Evolutionary conservation across 2,888 invertebrate species (phyloP).

Genomic region (Sialis lutaria): DNA sequence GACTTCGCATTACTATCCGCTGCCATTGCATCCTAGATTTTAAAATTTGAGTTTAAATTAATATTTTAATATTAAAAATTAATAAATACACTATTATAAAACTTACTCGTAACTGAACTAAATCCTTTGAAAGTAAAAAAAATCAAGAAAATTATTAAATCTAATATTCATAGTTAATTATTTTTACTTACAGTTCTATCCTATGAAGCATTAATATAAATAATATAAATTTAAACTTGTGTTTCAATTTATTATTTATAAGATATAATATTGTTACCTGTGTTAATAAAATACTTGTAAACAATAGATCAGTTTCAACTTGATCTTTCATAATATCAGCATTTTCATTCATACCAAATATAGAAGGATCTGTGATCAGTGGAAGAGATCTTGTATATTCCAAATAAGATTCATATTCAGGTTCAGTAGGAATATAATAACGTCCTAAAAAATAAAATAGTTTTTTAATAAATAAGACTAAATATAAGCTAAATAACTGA

Average conservation of each 20-base stretch:
- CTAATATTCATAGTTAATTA: neutral
- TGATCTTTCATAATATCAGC: slow-evolving; percentile 87
- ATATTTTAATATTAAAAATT: neutral
- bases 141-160: neutral
- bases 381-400: slow-evolving; percentile 53
- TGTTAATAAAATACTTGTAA: slow-evolving; percentile 55
- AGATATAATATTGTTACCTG: slow-evolving; percentile 37
- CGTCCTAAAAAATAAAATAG: slow-evolving; percentile 26
- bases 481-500: slow-evolving; percentile 13
- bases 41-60: neutral
- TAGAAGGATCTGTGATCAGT: slow-evolving; percentile 57
- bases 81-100: neutral
- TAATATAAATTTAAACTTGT: neutral
- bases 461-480: neutral
- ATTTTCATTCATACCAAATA: slow-evolving; percentile 86
- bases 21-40: slow-evolving; percentile 39
- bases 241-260: neutral
- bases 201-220: slow-evolving; percentile 1
- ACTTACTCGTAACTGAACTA: neutral
- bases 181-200: slow-evolving; percentile 4
- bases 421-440: slow-evolving; percentile 56
- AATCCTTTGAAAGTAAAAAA: neutral
- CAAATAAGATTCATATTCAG: slow-evolving; percentile 54
- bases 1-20: slow-evolving; percentile 43
- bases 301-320: slow-evolving; percentile 63